These are phyloP conservation scores for Rhineura floridana DNA, from an alignment of 2,113 vertebrate genomes.

Conservation along the genomic window DNA sequence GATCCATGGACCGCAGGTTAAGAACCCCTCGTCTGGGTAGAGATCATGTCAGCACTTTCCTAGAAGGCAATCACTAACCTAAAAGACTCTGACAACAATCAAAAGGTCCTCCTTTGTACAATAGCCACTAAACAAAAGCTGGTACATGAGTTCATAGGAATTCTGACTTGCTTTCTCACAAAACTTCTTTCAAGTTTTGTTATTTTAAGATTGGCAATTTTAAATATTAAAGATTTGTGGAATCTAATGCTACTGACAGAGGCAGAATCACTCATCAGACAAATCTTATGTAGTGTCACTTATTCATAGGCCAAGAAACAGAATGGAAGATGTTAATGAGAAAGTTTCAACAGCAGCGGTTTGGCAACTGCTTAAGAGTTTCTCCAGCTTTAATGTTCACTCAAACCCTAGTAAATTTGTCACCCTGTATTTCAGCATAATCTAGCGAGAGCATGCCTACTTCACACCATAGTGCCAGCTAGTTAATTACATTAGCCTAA, in stretches of 20 bases:
- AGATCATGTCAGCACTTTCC: neutral
- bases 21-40: neutral
- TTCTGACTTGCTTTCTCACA: too few relatives aligned
- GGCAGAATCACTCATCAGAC: too few relatives aligned
- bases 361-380: slow-evolving; percentile 33
- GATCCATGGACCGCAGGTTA: too few relatives aligned
- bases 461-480: slow-evolving; percentile 37
- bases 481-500: neutral
- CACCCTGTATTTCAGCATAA: neutral
- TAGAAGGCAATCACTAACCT: neutral
- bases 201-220: too few relatives aligned
- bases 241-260: too few relatives aligned
- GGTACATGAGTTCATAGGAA: neutral
- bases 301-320: slow-evolving; percentile 25
- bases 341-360: slow-evolving; percentile 14
- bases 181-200: too few relatives aligned
- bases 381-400: neutral
- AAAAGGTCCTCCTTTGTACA: neutral
- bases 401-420: slow-evolving; percentile 23
- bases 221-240: too few relatives aligned
- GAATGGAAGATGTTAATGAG: slow-evolving; percentile 1
- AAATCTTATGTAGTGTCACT: neutral
- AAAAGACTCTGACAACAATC: neutral
- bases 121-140: neutral
- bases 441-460: slow-evolving; percentile 12